phyloP scores from a whole-genome alignment of 1,140 invertebrate species.

The Neuroterus valhalla region DNA sequence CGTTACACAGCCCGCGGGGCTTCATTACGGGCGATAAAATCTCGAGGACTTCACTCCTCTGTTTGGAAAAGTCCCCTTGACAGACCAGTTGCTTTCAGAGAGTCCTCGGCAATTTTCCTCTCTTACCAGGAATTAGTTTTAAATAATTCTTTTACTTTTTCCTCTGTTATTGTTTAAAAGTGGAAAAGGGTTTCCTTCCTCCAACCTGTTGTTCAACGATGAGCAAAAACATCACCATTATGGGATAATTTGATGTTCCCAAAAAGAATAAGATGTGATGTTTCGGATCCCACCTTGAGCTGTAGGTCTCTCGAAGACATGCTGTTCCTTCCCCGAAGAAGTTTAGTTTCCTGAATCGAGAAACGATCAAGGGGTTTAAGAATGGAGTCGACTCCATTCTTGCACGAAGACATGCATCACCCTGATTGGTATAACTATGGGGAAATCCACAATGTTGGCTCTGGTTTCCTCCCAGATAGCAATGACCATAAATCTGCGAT shows the following conservation, averaged over 20 bases:
- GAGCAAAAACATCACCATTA: no score
- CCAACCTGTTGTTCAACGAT: not conserved
- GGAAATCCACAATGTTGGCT: conserved; percentile 11
- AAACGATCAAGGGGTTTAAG: conserved; percentile 1
- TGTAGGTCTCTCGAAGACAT: not conserved
- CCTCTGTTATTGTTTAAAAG: not conserved
- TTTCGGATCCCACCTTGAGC: no score
- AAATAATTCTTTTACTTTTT: not conserved
- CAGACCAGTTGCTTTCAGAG: conserved; percentile 14
- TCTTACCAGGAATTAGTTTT: not conserved
- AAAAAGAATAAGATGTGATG: no score
- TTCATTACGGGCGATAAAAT: conserved; percentile 54
- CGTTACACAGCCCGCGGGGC: conserved; percentile 37
- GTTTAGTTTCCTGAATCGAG: not conserved
- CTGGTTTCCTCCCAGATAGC: conserved; percentile 9
- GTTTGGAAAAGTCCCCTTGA: conserved; percentile 14
- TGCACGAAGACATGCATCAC: conserved; percentile 2
- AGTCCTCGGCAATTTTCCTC: not conserved
- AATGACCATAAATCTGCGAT: conserved; percentile 26
- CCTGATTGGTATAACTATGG: conserved; percentile 31
- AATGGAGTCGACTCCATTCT: not conserved
- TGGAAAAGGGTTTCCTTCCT: not conserved
- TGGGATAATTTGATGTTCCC: no score
- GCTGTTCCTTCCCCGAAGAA: not conserved
- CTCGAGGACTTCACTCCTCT: conserved; percentile 37